Conservation (phyloP, 2,113 vertebrate species). For the Falco punctatus region DNA sequence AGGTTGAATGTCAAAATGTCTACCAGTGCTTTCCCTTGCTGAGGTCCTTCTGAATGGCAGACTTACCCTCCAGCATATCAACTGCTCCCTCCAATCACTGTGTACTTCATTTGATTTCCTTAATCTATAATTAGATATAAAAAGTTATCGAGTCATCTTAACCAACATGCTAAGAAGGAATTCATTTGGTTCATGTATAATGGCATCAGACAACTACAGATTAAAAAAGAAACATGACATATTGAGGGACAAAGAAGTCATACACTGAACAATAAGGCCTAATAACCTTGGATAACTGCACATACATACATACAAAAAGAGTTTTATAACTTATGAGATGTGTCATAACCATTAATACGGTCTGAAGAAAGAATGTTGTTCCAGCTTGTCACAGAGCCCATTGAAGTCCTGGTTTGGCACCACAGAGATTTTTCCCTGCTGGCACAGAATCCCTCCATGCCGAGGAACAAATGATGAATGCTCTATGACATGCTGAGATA, state of each 20-base stretch:
- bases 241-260: neutral
- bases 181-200: neutral
- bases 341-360: neutral
- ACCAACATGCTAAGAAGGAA: neutral
- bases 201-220: neutral
- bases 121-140: neutral
- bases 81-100: neutral
- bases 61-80: neutral
- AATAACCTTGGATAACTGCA: neutral
- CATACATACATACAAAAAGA: neutral
- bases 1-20: neutral
- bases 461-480: slow-evolving; percentile 34
- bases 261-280: neutral
- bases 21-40: neutral
- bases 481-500: neutral
- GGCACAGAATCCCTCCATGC: slow-evolving; percentile 12
- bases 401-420: slow-evolving; percentile 28
- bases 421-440: neutral
- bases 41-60: neutral
- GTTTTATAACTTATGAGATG: neutral
- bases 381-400: neutral
- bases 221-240: slow-evolving; percentile 7
- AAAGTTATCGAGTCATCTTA: neutral
- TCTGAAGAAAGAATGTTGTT: neutral
- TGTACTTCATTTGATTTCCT: neutral